Evolutionary conservation across 2,797 vertebrate genomes (phyloP).

Genomic region (Trachops cirrhosus): DNA sequence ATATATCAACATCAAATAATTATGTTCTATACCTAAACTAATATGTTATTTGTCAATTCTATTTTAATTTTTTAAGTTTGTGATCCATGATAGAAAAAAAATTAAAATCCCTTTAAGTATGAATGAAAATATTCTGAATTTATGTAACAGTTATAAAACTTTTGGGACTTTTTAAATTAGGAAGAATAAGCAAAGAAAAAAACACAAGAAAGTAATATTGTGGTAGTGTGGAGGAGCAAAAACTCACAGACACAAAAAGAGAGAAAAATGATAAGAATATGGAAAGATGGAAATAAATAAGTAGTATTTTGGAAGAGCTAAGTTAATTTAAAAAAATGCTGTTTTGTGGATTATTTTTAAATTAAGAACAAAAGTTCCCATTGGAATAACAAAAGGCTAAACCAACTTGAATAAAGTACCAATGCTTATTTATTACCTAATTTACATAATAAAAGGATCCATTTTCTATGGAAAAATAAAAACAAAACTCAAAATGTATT

Average conservation of each 20-base stretch:
- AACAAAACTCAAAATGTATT: background rate
- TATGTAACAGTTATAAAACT: background rate
- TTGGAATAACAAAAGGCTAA: background rate
- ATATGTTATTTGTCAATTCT: too few relatives aligned
- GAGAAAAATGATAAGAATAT: rapidly evolving
- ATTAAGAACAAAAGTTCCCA: background rate
- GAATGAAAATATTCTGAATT: background rate
- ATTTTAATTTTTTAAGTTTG: background rate
- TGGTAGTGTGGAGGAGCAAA: rapidly evolving
- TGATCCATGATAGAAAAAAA: background rate
- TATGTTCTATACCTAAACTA: too few relatives aligned
- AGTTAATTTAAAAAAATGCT: background rate
- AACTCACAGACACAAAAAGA: background rate
- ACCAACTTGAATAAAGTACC: background rate
- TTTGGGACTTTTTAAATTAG: background rate
- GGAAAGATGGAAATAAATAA: background rate
- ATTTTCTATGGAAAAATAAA: background rate
- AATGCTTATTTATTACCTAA: background rate
- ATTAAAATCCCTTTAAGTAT: background rate
- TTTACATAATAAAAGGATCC: background rate
- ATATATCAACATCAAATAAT: too few relatives aligned
- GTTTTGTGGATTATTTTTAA: background rate
- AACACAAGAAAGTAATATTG: background rate
- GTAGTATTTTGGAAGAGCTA: background rate
- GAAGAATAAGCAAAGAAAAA: rapidly evolving